Evolutionary conservation across 2,113 vertebrate genomes (phyloP).

Genomic region (Ranitomeya variabilis): DNA sequence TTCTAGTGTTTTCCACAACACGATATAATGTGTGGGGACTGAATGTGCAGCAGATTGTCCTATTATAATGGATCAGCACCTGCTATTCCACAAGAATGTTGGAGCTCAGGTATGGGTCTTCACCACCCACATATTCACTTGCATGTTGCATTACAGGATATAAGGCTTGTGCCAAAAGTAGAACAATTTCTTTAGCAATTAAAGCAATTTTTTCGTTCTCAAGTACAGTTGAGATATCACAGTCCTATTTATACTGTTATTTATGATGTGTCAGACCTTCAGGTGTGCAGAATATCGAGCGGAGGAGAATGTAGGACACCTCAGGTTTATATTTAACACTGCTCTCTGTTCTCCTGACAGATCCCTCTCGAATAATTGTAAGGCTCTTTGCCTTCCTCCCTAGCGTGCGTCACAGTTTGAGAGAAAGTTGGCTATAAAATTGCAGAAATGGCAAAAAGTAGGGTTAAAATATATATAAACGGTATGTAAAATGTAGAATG

Average conservation of each 20-base stretch:
- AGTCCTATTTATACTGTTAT: conserved; percentile 46
- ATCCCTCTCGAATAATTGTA: conserved; percentile 67
- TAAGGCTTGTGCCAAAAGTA: conserved; percentile 19
- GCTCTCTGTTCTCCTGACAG: conserved; percentile 76
- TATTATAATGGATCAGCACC: conserved; percentile 31
- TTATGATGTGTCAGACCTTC: conserved; percentile 56
- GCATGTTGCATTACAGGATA: neutral
- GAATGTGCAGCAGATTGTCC: conserved; percentile 33
- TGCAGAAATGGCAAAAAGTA: conserved; percentile 3
- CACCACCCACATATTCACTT: conserved; percentile 4
- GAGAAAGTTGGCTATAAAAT: conserved; percentile 4
- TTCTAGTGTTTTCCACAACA: conserved; percentile 29
- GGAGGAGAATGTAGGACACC: conserved; percentile 56
- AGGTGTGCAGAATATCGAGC: conserved; percentile 60
- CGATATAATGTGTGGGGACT: neutral
- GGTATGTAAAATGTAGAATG: neutral
- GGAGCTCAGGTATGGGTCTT: neutral
- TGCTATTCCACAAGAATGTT: conserved; percentile 24
- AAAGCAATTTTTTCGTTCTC: conserved; percentile 42
- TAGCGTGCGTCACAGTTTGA: conserved; percentile 54
- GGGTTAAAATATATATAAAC: neutral
- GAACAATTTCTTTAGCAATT: conserved; percentile 25
- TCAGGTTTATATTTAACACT: conserved; percentile 68
- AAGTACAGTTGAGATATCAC: conserved; percentile 28
- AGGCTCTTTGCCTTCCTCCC: conserved; percentile 37